Conservation (phyloP, 2,113 vertebrate genomes). For the Struthio camelus region DNA sequence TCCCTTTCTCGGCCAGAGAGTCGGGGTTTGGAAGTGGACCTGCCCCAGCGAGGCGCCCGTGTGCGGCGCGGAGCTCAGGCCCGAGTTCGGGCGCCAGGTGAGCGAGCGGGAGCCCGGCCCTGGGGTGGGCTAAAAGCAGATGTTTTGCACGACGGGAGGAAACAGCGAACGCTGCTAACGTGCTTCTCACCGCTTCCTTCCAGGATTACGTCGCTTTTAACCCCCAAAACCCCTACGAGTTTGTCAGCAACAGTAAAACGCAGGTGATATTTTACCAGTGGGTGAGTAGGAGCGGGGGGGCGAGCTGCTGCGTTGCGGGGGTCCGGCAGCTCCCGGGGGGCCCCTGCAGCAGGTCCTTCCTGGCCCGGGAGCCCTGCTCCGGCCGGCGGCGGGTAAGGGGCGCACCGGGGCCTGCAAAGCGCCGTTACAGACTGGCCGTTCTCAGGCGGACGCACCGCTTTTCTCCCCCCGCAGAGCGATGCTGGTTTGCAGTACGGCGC, state of each 20-base stretch:
- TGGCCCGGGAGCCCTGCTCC: too few species aligned
- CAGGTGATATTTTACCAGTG: conserved; percentile 84
- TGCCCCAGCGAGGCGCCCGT: conserved; percentile 67
- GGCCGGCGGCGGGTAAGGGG: too few species aligned
- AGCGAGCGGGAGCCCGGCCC: neutral
- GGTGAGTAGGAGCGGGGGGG: conserved; percentile 74
- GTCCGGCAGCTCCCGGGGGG: neutral
- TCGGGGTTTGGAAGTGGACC: conserved; percentile 93
- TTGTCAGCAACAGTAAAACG: conserved; percentile 87
- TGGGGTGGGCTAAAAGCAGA: neutral
- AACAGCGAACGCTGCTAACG: neutral
- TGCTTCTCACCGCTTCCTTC: neutral
- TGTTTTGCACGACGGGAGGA: neutral
- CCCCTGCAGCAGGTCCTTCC: too few species aligned
- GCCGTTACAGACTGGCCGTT: neutral
- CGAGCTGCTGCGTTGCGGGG: neutral
- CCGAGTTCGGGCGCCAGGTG: conserved; percentile 84
- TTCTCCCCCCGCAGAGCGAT: conserved; percentile 64
- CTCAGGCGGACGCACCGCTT: neutral
- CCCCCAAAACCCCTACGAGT: conserved; percentile 77
- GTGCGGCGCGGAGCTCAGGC: conserved; percentile 76
- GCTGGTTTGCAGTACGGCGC: conserved; percentile 57
- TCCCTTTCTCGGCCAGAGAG: conserved; percentile 66
- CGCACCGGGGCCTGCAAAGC: neutral
- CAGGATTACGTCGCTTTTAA: conserved; percentile 84